These are phyloP conservation scores for Amphibalanus amphitrite DNA, from an alignment of 1,140 invertebrate species.

Conservation along the genomic window DNA sequence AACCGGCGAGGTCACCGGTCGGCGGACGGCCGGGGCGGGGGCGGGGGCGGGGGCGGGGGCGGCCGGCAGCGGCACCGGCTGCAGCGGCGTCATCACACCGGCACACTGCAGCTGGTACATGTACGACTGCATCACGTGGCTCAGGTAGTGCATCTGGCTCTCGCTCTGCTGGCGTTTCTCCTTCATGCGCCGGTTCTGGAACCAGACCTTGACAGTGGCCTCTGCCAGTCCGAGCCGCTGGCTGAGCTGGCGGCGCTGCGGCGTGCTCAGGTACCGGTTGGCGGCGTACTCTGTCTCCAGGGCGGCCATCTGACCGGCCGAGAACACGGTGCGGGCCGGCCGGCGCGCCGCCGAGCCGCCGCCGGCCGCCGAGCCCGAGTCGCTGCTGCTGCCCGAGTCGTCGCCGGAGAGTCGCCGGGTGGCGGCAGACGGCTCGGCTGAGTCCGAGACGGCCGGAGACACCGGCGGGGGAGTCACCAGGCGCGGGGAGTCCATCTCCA, in stretches of 20 bases:
- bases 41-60: no score
- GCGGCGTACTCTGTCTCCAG: not conserved
- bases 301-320: not conserved
- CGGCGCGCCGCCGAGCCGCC: not conserved
- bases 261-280: not conserved
- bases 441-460: not conserved
- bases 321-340: constrained; percentile 2
- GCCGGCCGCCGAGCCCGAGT: not conserved
- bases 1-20: not conserved
- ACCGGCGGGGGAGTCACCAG: no score
- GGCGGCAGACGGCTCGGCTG: not conserved
- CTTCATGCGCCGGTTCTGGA: constrained; percentile 3
- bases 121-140: not conserved
- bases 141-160: not conserved
- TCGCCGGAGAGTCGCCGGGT: not conserved
- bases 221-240: not conserved
- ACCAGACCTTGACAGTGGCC: constrained; percentile 3
- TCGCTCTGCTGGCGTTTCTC: constrained; percentile 5
- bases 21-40: no score
- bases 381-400: not conserved
- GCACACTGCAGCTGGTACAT: constrained; percentile 5
- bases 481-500: not conserved
- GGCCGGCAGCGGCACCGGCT: no score
- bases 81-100: not conserved
- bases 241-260: constrained; percentile 3